phyloP scores from a whole-genome alignment of 2,797 vertebrate genomes.

The Neomorphus geoffroyi region DNA sequence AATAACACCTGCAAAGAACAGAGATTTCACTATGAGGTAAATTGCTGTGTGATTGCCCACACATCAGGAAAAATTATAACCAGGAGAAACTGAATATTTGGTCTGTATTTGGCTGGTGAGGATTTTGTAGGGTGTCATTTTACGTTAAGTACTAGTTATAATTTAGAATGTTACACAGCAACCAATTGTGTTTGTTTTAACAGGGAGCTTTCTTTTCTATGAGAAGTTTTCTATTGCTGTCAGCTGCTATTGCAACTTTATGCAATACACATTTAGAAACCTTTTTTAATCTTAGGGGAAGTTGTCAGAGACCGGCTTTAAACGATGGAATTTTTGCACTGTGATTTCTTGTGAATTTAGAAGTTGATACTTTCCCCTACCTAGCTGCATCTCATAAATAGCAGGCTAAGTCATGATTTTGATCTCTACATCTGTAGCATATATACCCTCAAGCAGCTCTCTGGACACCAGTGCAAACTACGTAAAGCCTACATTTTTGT shows the following conservation, averaged over 20 bases:
- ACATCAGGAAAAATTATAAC: constrained; percentile 26
- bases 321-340: background rate
- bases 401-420: background rate
- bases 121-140: constrained; percentile 16
- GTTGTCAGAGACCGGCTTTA: background rate
- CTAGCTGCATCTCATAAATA: background rate
- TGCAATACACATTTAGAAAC: background rate
- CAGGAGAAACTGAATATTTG: constrained; percentile 36
- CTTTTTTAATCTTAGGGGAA: constrained; percentile 1
- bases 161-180: background rate
- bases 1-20: constrained; percentile 65
- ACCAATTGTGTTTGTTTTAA: background rate
- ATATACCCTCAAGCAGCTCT: background rate
- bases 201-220: background rate
- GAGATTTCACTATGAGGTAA: constrained; percentile 42
- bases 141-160: background rate
- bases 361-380: background rate
- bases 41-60: constrained; percentile 7
- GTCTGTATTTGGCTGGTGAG: background rate
- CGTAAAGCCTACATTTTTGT: background rate
- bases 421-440: background rate
- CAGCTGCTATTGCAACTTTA: background rate
- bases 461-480: background rate
- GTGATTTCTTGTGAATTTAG: background rate
- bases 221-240: background rate